phyloP scores from a whole-genome alignment of 2,888 invertebrate genomes.

The Limnephilus lunatus region DNA sequence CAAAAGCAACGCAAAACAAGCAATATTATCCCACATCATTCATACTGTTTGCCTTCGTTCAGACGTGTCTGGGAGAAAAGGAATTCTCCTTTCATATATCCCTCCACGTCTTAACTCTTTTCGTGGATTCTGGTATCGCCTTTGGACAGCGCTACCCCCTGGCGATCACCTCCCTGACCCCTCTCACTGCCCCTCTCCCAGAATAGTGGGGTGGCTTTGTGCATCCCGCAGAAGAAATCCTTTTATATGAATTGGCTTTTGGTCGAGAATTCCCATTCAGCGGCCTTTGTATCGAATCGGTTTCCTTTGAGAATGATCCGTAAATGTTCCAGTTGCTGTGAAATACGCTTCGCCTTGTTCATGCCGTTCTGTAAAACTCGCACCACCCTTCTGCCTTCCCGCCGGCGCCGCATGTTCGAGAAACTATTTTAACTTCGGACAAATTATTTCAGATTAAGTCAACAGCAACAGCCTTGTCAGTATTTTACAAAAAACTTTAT shows the following conservation, averaged over 20 bases:
- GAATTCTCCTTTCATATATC: conserved; percentile 10
- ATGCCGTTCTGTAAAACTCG: background rate
- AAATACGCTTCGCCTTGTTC: conserved; percentile 31
- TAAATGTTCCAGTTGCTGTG: conserved; percentile 48
- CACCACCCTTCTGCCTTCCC: background rate
- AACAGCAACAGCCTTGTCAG: background rate
- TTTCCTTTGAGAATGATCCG: conserved; percentile 57
- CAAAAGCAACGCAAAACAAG: conserved; percentile 2
- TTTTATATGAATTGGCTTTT: conserved; percentile 56
- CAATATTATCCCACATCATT: background rate
- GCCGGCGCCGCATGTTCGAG: background rate
- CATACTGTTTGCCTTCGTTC: background rate
- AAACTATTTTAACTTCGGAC: background rate
- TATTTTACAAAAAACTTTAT: background rate
- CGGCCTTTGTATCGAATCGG: conserved; percentile 53
- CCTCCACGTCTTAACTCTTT: conserved; percentile 31
- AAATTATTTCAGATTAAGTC: background rate
- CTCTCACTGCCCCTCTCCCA: background rate
- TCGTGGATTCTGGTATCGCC: conserved; percentile 20
- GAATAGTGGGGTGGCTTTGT: conserved; percentile 20
- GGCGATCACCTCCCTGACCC: background rate
- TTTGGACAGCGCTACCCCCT: conserved; percentile 4
- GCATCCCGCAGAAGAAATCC: conserved; percentile 53
- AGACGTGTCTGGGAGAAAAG: conserved; percentile 28
- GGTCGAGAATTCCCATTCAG: conserved; percentile 52